Evolutionary conservation across 2,113 vertebrate genomes (phyloP).

Genomic region (Sialia sialis): DNA sequence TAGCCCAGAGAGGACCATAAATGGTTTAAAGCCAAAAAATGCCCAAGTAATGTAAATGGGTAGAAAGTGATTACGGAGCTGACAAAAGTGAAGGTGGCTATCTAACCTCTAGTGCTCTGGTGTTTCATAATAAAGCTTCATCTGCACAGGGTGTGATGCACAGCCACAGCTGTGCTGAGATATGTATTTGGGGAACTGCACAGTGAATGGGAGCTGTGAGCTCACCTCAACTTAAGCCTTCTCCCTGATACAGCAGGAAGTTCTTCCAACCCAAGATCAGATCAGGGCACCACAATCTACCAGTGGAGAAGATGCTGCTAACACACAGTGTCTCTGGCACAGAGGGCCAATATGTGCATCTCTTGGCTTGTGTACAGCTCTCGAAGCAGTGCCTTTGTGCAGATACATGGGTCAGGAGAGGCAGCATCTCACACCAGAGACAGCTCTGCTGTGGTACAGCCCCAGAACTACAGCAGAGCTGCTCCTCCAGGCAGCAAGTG

Average conservation of each 20-base stretch:
- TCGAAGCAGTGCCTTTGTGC: background rate
- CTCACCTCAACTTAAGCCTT: background rate
- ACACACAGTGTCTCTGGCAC: rapidly evolving
- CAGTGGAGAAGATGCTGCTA: background rate
- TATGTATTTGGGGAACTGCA: rapidly evolving
- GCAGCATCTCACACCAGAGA: background rate
- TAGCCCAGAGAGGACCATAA: background rate
- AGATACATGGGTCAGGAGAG: rapidly evolving
- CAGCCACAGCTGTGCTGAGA: background rate
- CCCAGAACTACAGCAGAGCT: background rate
- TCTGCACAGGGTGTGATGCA: rapidly evolving
- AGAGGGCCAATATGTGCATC: background rate
- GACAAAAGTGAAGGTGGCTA: background rate
- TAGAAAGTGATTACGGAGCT: background rate
- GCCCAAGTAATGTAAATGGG: background rate
- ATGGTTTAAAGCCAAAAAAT: constrained; percentile 7
- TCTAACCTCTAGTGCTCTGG: background rate
- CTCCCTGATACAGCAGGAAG: background rate
- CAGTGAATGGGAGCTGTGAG: background rate
- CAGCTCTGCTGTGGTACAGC: background rate
- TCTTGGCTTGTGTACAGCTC: rapidly evolving
- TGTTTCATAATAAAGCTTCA: background rate
- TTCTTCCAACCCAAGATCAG: background rate
- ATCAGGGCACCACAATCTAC: rapidly evolving
- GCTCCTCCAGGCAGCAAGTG: background rate